A percentile compares a stretch with the other conserved stretches of the same genome.
Evolutionary conservation across 2,797 vertebrate species (phyloP).

Genomic region (Cheirogaleus major): DNA sequence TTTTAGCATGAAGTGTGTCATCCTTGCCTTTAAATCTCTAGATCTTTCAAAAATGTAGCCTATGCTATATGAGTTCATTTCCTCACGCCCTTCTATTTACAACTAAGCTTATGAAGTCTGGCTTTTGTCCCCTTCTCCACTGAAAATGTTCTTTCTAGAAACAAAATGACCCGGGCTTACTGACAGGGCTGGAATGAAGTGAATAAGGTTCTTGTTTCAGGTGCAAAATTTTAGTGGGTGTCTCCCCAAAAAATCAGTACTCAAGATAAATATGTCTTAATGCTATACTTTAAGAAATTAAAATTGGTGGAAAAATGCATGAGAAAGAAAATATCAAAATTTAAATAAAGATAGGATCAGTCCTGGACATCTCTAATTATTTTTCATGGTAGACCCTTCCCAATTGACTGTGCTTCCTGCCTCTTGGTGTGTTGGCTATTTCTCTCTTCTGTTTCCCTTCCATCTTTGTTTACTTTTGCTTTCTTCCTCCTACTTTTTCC

Average conservation of each 20-base stretch:
- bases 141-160: neutral
- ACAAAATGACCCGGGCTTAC: neutral
- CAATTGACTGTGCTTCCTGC: rapidly evolving
- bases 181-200: rapidly evolving
- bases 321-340: neutral
- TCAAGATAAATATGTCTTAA: neutral
- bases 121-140: too few species aligned
- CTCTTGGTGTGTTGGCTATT: rapidly evolving
- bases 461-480: neutral
- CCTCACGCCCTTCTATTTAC: neutral
- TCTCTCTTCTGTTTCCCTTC: neutral
- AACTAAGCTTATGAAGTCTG: neutral
- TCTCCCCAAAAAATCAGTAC: neutral
- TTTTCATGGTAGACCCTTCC: neutral
- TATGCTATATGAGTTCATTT: neutral
- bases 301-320: neutral
- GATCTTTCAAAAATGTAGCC: neutral
- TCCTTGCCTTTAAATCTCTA: neutral
- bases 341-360: neutral
- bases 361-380: too few species aligned
- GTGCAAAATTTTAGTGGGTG: neutral
- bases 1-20: neutral
- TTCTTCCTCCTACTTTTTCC: neutral
- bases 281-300: neutral
- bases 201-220: rapidly evolving